Conservation (phyloP, 2,888 invertebrate species). For the Watsonalla binaria region DNA sequence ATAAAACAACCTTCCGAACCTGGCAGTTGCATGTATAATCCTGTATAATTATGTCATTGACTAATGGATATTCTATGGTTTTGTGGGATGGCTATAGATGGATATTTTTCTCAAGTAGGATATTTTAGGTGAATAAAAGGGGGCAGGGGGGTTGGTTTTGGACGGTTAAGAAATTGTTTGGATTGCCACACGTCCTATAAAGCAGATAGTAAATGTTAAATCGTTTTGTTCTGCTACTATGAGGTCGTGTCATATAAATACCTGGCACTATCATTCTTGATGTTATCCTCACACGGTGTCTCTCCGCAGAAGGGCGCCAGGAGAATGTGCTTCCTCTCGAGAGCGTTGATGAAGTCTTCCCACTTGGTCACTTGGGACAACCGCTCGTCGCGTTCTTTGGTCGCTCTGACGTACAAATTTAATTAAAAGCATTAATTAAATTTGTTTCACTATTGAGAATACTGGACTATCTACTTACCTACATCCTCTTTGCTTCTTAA, state of each 20-base stretch:
- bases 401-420: conserved; percentile 79
- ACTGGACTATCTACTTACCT: too few species aligned
- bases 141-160: too few species aligned
- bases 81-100: not conserved
- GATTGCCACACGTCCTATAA: too few species aligned
- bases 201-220: too few species aligned
- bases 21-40: too few species aligned
- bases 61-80: too few species aligned
- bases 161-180: too few species aligned
- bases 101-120: not conserved
- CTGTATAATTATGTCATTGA: too few species aligned
- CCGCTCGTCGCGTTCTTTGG: conserved; percentile 85
- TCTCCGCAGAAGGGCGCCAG: conserved; percentile 97
- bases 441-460: not conserved
- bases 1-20: too few species aligned
- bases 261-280: conserved; percentile 97
- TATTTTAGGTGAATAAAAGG: too few species aligned
- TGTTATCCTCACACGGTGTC: conserved; percentile 92
- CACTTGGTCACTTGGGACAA: conserved; percentile 86
- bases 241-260: conserved; percentile 40
- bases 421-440: not conserved
- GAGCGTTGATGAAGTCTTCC: conserved; percentile 86
- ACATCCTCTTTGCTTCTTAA: too few species aligned
- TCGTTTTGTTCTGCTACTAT: too few species aligned
- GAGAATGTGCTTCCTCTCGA: conserved; percentile 95